Evolutionary conservation across 1,140 invertebrate species (phyloP).

Genomic region (Brachionus calyciflorus): DNA sequence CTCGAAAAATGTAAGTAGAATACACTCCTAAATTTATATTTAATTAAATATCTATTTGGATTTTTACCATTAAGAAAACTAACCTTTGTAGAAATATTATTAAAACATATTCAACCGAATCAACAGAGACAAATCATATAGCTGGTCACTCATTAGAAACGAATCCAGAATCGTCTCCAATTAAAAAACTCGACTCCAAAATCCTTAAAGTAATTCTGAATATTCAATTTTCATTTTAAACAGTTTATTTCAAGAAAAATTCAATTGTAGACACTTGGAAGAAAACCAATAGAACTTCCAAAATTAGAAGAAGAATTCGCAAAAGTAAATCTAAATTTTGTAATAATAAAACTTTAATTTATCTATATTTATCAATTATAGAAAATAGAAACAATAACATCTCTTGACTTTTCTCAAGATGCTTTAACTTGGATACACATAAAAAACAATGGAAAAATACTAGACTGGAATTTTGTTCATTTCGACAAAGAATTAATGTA

Average conservation of each 20-base stretch:
- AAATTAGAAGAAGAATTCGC: slow-evolving; percentile 27
- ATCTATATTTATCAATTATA: neutral
- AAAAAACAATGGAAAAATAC: neutral
- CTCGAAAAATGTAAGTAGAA: neutral
- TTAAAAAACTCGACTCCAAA: neutral
- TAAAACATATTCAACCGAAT: neutral
- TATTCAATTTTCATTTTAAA: neutral
- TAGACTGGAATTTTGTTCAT: slow-evolving; percentile 23
- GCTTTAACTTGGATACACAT: slow-evolving; percentile 19
- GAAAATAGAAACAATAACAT: slow-evolving; percentile 2
- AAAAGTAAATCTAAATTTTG: neutral
- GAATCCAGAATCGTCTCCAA: neutral
- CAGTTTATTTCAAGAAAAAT: neutral
- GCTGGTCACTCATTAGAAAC: neutral
- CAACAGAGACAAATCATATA: neutral
- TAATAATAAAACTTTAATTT: neutral
- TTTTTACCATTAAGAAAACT: neutral
- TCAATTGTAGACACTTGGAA: neutral
- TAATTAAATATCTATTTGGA: neutral
- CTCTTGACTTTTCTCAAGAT: slow-evolving; percentile 7
- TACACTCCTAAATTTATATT: neutral
- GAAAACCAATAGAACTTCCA: slow-evolving; percentile 25
- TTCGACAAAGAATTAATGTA: slow-evolving; percentile 11
- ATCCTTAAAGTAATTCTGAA: neutral
- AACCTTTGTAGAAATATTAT: neutral